phyloP scores from a whole-genome alignment of 2,888 invertebrate species.

The Chymomyza amoena region DNA sequence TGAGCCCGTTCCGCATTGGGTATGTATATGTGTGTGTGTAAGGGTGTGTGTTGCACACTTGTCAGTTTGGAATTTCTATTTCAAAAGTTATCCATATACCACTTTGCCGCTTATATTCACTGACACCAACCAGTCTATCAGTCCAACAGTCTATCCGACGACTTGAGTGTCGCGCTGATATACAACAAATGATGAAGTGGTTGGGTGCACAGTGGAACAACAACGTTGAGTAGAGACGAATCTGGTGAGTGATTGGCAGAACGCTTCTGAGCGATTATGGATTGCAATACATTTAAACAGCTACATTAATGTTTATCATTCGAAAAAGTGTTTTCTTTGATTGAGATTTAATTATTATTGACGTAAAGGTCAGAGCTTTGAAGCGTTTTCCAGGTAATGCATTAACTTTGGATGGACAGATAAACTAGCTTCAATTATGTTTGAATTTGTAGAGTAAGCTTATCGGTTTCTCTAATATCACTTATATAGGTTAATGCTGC shows the following conservation, averaged over 20 bases:
- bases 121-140: not conserved
- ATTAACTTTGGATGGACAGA: not conserved
- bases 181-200: slow-evolving; percentile 26
- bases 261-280: slow-evolving; percentile 63
- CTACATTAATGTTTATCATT: slow-evolving; percentile 43
- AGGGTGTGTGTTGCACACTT: slow-evolving; percentile 54
- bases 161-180: not conserved
- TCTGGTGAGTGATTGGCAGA: slow-evolving; percentile 62
- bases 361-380: not conserved
- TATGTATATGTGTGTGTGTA: too few species aligned
- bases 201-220: slow-evolving; percentile 7
- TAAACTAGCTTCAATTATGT: too few species aligned
- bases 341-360: slow-evolving; percentile 56
- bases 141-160: not conserved
- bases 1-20: not conserved
- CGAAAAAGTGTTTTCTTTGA: slow-evolving; percentile 9
- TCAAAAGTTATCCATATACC: slow-evolving; percentile 62
- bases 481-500: too few species aligned
- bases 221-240: slow-evolving; percentile 19
- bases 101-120: slow-evolving; percentile 16
- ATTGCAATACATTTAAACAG: slow-evolving; percentile 61
- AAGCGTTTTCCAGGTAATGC: not conserved
- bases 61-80: slow-evolving; percentile 67
- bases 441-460: too few species aligned
- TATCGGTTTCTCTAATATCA: too few species aligned